These are phyloP conservation scores for Porphyrio hochstetteri DNA, from an alignment of 2,113 vertebrate genomes.

Conservation along the genomic window DNA sequence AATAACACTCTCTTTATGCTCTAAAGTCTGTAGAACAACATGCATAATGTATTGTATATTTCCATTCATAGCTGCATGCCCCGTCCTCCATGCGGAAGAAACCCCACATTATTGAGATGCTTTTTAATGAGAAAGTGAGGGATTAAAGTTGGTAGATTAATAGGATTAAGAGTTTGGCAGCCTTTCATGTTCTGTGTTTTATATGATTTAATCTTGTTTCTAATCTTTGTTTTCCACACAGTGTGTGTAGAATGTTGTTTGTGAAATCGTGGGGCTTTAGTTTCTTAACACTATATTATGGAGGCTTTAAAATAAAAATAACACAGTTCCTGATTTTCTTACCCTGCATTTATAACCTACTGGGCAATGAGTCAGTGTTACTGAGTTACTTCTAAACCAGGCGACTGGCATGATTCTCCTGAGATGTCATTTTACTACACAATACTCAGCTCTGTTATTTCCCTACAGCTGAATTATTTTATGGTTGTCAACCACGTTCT, in stretches of 20 bases:
- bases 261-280: neutral
- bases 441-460: neutral
- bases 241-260: neutral
- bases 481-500: neutral
- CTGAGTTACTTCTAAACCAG: neutral
- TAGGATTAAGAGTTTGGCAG: slow-evolving; percentile 46
- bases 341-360: neutral
- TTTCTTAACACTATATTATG: neutral
- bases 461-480: neutral
- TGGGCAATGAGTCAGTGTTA: neutral
- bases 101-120: neutral
- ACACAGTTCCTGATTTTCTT: neutral
- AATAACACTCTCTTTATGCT: slow-evolving; percentile 47
- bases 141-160: slow-evolving; percentile 35
- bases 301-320: neutral
- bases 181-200: neutral
- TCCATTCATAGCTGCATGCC: neutral
- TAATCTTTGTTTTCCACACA: neutral
- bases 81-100: neutral
- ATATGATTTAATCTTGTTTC: neutral
- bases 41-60: slow-evolving; percentile 30
- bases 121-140: slow-evolving; percentile 32
- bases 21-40: neutral
- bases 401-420: neutral
- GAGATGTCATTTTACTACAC: neutral